Conservation (phyloP, 1,140 invertebrate genomes). For the Acyrthosiphon pisum region DNA sequence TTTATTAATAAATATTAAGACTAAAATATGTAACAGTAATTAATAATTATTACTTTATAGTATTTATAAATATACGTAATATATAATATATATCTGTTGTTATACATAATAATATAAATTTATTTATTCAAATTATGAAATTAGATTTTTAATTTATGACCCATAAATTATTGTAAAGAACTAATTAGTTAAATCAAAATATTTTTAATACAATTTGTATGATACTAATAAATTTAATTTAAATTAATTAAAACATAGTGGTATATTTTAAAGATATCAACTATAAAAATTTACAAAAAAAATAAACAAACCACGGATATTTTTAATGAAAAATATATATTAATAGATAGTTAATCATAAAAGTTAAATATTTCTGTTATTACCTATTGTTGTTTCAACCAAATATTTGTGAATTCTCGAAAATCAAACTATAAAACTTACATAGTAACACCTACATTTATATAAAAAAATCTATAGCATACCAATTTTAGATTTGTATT, state of each 20-base stretch:
- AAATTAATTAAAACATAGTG: neutral
- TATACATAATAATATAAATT: conserved; percentile 22
- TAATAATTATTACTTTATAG: neutral
- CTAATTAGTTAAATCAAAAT: neutral
- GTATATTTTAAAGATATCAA: neutral
- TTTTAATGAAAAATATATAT: too few relatives aligned
- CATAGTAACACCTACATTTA: neutral
- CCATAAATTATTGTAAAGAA: neutral
- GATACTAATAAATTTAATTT: neutral
- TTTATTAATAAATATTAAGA: conserved; percentile 21
- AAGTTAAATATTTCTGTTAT: too few relatives aligned
- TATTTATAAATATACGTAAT: neutral
- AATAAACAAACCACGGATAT: too few relatives aligned
- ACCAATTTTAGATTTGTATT: neutral
- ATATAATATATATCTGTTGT: neutral
- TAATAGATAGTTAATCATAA: too few relatives aligned
- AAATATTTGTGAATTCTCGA: too few relatives aligned
- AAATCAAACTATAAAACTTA: neutral
- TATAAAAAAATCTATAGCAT: neutral
- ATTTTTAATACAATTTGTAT: neutral
- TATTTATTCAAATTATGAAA: conserved; percentile 1
- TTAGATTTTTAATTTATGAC: neutral
- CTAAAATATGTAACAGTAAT: neutral
- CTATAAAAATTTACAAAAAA: neutral
- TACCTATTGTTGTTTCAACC: too few relatives aligned